Evolutionary conservation across 2,888 invertebrate genomes (phyloP).

Genomic region (Cryptocephalus moraei): DNA sequence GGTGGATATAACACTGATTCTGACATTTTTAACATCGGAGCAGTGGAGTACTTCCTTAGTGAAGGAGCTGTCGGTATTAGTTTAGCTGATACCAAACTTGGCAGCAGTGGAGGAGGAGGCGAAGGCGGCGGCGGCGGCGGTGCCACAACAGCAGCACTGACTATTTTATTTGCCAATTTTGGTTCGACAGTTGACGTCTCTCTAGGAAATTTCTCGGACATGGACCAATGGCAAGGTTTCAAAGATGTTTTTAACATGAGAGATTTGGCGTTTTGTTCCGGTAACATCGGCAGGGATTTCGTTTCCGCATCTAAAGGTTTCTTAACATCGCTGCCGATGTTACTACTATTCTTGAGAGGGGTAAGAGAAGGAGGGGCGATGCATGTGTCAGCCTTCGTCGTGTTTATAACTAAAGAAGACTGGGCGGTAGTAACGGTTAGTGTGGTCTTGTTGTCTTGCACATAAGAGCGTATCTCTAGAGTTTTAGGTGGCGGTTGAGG

Average conservation of each 20-base stretch:
- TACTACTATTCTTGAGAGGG: constrained; percentile 25
- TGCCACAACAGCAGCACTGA: constrained; percentile 6
- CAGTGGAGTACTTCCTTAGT: constrained; percentile 12
- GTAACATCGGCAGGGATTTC: constrained; percentile 17
- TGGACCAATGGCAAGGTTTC: constrained; percentile 17
- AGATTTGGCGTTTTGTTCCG: constrained; percentile 20
- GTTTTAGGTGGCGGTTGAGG: constrained; percentile 16
- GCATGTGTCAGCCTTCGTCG: constrained; percentile 12
- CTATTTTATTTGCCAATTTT: constrained; percentile 10
- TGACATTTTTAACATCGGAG: constrained; percentile 21
- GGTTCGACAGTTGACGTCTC: constrained; percentile 4
- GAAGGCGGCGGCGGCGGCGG: constrained; percentile 5
- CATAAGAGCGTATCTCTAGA: neutral
- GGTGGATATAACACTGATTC: constrained; percentile 18
- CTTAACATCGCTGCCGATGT: constrained; percentile 8
- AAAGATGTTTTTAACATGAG: too few relatives aligned
- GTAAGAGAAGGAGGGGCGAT: constrained; percentile 34
- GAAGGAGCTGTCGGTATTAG: constrained; percentile 5
- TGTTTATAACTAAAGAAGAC: constrained; percentile 19
- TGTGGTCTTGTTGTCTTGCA: constrained; percentile 19
- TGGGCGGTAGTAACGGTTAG: constrained; percentile 3
- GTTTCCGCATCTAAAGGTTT: constrained; percentile 13
- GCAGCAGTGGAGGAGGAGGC: constrained; percentile 5
- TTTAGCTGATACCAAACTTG: constrained; percentile 6
- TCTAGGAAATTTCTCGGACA: constrained; percentile 12